Base-by-base conservation (phyloP, 2,113 vertebrate genomes). In the Ivindomyrus marchei region DNA sequence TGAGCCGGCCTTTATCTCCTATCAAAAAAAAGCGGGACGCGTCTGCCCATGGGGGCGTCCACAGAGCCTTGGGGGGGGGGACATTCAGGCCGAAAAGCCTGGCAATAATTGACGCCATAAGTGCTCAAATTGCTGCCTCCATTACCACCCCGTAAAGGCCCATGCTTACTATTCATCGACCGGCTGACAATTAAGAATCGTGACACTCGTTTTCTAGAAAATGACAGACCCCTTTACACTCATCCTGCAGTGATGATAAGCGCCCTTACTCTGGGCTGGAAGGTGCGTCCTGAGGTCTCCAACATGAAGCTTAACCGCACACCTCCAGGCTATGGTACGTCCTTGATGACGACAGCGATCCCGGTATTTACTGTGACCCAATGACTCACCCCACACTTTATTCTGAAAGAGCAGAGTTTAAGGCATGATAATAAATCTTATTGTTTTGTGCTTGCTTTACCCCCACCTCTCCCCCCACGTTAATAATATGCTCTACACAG, bases 111-210 rank as follows among this genome's bases (percentile, higher is more conserved):
- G 50, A 0, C 3, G 17, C 47, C 47, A 39, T 87, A 15, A 87
- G 13, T 53, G 85, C 47, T 87, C 13, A 53, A 19, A 53, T 53
- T 53, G 50, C 85, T 27, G 31, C 31, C 50, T 53, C 47, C 31
- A 87, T 87, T 87, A 87, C 50, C 17, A 13, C 19, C 13, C 47
- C 7, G 31, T 15, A 1, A 87, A 52, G 31, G 85, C 50, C 15
- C 4, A 17, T 17, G 50, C 50, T 53, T 53, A 19, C 85, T 53
- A n/a, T 21, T 87, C 85, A 87, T 56, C 13, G 85, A 87, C n/a
- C 50, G 50, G 31, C 85, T 52, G 85, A 87, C 85, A 87, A 87
- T 87, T 87, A 87, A 87, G 85, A 87, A 36, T 53, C 13, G 6
- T 87, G 85, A 53, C 31, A 42, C 13, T 87, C 31, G 47, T 56